Base-by-base conservation (phyloP, 2,888 invertebrate genomes). In the Orthonevra nobilis region DNA sequence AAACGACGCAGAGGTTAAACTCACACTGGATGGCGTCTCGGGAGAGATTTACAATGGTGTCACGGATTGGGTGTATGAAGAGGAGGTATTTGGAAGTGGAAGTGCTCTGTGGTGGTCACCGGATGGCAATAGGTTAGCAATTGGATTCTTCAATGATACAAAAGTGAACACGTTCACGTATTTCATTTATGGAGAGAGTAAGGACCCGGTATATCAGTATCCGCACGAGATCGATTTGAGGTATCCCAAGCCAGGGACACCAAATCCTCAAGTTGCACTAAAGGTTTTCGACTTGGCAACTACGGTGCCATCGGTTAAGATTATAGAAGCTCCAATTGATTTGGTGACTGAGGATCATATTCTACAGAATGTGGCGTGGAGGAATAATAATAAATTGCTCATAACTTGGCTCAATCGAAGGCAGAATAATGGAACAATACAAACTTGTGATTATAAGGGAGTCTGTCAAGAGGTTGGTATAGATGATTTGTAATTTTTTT, bases 21-120 rank as follows among this genome's bases (percentile, higher is more conserved):
- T 94, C 38, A 94, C 94, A 0, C 87, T 85, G 4, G 91, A 92
- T 63, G 94, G 94, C 0, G 86, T 91, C 0, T 90, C 90, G 0
- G 93, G 92, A 1, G 89, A 92, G 28, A 89, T 96, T 54, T 96
- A 94, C 87, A 94, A 95, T 86, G 97, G 97, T 2, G 91, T 95
- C 14, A 92, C 96, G 5, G 97, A 97, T 87, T 97, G 97, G 97
- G 93, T 97, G 30, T 97, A 97, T 86, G 97, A 97, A 92, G 96
- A 96, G 92, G 96, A 96, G 88, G 93, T 96, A 7, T 89, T 96
- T 54, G 90, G 91, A 54, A 90, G 92, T 4, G 92, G 92, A 48
- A 91, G 92, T 81, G 96, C 96, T 0, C 84, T 95, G 82, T 96
- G 96, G 96, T 94, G 95, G 90, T 94, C 95, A 0, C 91, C 92